Base-by-base conservation (phyloP, 2,797 vertebrate species). In the Betta splendens region DNA sequence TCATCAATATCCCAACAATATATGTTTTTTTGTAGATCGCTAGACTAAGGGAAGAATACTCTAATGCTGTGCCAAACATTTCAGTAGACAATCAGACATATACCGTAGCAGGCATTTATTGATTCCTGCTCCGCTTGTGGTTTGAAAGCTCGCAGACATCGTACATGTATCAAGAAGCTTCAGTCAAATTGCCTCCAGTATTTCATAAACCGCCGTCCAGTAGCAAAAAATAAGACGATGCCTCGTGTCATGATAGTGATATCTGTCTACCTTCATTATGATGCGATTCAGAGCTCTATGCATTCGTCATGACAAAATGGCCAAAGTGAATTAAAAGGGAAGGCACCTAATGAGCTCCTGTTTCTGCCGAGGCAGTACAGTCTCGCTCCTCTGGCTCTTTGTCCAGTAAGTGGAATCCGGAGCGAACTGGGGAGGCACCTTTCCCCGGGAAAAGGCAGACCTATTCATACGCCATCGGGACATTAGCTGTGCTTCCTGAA, bases 221-320 rank as follows among this genome's bases (percentile, higher is more conserved):
- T 33, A 35, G 21, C 17, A 22, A 51, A 26, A 42, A 49, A 58
- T 48, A 47, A 49, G 22, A 36, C 56, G 9, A 42, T n/a, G 17
- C 62, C 44, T 60, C 38, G 47, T 64, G 31, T 28, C 61, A 39
- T 37, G 7, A 43, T 60, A 33, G n/a, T n/a, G n/a, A n/a, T n/a
- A n/a, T n/a, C n/a, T n/a, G n/a, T n/a, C n/a, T n/a, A n/a, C n/a
- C n/a, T n/a, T n/a, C n/a, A n/a, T n/a, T n/a, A n/a, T n/a, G n/a
- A n/a, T n/a, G 15, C 4, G 43, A 37, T 12, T 63, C 53, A 68
- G 33, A 62, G 55, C 18, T 67, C 33, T 65, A 52, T 73, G 39
- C 40, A 20, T 66, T 68, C 61, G 16, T 50, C 16, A 45, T 60
- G 33, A n/a, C n/a, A n/a, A n/a, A n/a, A n/a, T n/a, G n/a, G n/a